Evolutionary conservation across 1,140 invertebrate species (phyloP).

Genomic region (Triops longicaudatus): DNA sequence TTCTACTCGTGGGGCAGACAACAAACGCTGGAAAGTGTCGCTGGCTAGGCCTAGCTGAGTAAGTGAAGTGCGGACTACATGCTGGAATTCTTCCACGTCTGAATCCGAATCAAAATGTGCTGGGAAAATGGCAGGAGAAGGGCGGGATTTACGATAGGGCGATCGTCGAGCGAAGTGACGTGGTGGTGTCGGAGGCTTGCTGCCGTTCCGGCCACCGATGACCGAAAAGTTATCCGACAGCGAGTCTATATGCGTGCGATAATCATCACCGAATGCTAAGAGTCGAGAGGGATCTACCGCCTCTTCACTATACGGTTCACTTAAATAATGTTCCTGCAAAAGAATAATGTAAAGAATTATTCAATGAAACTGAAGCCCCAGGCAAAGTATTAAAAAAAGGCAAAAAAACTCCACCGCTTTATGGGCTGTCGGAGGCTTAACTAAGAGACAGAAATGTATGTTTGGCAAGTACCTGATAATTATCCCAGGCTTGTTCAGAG

Average conservation of each 20-base stretch:
- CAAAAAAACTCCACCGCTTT: too few relatives aligned
- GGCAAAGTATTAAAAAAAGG: slow-evolving; percentile 22
- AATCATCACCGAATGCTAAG: slow-evolving; percentile 83
- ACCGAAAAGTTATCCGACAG: slow-evolving; percentile 37
- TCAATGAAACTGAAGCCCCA: too few relatives aligned
- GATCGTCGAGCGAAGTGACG: slow-evolving; percentile 18
- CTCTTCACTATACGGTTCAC: slow-evolving; percentile 77
- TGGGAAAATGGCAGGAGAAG: background rate
- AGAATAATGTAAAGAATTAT: too few relatives aligned
- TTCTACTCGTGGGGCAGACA: slow-evolving; percentile 23
- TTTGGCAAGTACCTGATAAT: slow-evolving; percentile 42
- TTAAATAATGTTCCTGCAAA: slow-evolving; percentile 77
- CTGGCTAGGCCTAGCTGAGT: slow-evolving; percentile 20
- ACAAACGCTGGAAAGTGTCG: slow-evolving; percentile 23
- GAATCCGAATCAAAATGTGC: slow-evolving; percentile 50
- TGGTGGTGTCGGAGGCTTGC: slow-evolving; percentile 21
- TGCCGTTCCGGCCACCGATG: background rate
- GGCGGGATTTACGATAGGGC: slow-evolving; percentile 1
- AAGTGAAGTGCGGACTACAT: slow-evolving; percentile 16
- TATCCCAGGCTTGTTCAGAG: slow-evolving; percentile 67
- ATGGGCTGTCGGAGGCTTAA: too few relatives aligned
- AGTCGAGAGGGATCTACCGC: slow-evolving; percentile 74
- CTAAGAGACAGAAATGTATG: too few relatives aligned
- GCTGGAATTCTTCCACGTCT: slow-evolving; percentile 48
- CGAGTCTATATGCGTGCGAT: slow-evolving; percentile 75